phyloP scores from a whole-genome alignment of 1,140 invertebrate species.

The Leptinotarsa defecta region DNA sequence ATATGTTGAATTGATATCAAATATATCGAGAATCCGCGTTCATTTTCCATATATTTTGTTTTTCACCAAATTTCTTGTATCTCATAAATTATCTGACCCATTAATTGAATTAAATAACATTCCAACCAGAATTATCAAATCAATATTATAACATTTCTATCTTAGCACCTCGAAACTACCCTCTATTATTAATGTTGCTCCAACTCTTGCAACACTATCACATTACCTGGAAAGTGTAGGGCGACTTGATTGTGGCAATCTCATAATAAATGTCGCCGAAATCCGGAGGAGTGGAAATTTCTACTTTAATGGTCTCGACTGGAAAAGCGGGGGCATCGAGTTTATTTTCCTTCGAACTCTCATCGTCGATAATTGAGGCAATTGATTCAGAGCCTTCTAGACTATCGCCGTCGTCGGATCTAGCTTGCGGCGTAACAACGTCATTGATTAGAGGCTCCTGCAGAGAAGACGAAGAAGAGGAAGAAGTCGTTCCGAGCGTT shows the following conservation, averaged over 20 bases:
- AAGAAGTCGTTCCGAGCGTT: constrained; percentile 57
- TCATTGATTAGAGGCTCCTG: constrained; percentile 45
- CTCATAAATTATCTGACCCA: too few species aligned
- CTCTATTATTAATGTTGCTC: too few species aligned
- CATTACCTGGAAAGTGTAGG: constrained; percentile 82
- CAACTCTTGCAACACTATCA: not conserved
- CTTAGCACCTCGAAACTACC: too few species aligned
- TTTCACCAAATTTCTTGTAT: too few species aligned
- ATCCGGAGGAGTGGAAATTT: constrained; percentile 83
- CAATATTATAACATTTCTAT: not conserved
- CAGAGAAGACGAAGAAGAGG: constrained; percentile 43
- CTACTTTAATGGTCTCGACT: constrained; percentile 79
- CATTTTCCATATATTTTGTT: too few species aligned
- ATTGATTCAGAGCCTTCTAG: constrained; percentile 70
- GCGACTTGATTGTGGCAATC: constrained; percentile 87
- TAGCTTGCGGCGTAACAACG: constrained; percentile 48
- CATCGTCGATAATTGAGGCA: constrained; percentile 64
- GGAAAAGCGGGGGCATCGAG: constrained; percentile 65
- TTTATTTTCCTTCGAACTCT: constrained; percentile 63
- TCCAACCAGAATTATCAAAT: not conserved
- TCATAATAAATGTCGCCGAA: constrained; percentile 83
- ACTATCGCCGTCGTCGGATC: constrained; percentile 66
- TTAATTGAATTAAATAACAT: not conserved
- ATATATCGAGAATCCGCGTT: too few species aligned
- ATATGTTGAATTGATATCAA: too few species aligned